A percentile compares a stretch with the other conserved stretches of the same genome.
Conservation (phyloP, 2,888 invertebrate species). For the Watsonalla cultraria region DNA sequence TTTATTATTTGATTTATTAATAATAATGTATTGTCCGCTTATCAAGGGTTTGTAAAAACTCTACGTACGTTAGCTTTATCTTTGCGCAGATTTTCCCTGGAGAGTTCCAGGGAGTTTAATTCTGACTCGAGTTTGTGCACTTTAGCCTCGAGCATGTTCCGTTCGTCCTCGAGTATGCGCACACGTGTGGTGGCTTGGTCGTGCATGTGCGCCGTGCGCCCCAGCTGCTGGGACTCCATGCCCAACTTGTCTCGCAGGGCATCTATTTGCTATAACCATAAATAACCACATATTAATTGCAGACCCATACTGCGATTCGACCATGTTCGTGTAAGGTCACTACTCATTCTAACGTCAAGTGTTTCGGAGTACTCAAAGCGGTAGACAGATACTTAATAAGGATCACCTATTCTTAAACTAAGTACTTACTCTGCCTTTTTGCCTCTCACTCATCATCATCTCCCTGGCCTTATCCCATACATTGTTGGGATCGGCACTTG, state of each 20-base stretch:
- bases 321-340: no score
- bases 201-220: constrained; percentile 81
- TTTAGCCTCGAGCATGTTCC: constrained; percentile 84
- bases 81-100: constrained; percentile 84
- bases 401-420: no score
- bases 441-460: no score
- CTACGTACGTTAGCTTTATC: constrained; percentile 86
- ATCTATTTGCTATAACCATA: constrained; percentile 82
- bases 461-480: no score
- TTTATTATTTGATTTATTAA: background rate
- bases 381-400: no score
- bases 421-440: no score
- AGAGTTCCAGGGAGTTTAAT: constrained; percentile 83
- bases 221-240: constrained; percentile 84
- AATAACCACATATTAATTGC: background rate
- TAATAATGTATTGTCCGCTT: no score
- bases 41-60: no score
- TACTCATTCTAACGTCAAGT: no score
- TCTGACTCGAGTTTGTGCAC: constrained; percentile 90
- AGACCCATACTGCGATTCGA: no score
- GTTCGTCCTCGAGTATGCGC: constrained; percentile 86
- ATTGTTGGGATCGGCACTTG: no score
- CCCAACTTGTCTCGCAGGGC: constrained; percentile 86
- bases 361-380: no score
- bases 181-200: constrained; percentile 82